phyloP scores from a whole-genome alignment of 2,797 vertebrate genomes.

The Mycteria americana region DNA sequence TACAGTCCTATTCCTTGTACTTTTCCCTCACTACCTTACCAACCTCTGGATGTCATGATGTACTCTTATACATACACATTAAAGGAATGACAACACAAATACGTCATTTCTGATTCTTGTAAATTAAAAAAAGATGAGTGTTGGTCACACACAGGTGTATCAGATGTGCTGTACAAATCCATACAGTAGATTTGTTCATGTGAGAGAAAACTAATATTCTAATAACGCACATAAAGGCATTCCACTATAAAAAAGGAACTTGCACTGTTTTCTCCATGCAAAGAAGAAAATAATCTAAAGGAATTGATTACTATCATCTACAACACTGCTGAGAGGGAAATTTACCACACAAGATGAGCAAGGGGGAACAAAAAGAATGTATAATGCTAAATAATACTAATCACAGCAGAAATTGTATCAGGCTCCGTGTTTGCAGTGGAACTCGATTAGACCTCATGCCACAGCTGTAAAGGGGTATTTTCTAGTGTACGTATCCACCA shows the following conservation, averaged over 20 bases:
- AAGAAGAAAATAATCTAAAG: neutral
- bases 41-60: rapidly evolving
- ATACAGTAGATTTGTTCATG: rapidly evolving
- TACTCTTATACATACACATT: rapidly evolving
- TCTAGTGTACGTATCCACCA: rapidly evolving
- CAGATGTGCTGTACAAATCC: neutral
- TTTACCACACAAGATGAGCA: neutral
- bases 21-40: neutral
- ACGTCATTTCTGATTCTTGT: rapidly evolving
- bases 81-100: neutral
- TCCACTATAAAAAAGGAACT: neutral
- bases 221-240: rapidly evolving
- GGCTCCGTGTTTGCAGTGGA: neutral
- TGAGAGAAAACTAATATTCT: neutral
- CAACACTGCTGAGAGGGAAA: rapidly evolving
- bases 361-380: rapidly evolving
- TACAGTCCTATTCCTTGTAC: neutral
- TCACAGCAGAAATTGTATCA: rapidly evolving
- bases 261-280: rapidly evolving
- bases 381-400: rapidly evolving
- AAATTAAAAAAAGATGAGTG: neutral
- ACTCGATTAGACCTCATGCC: neutral
- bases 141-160: rapidly evolving
- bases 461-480: rapidly evolving
- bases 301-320: neutral